phyloP scores from a whole-genome alignment of 2,797 vertebrate genomes.

The Micropoecilia bifurca region DNA sequence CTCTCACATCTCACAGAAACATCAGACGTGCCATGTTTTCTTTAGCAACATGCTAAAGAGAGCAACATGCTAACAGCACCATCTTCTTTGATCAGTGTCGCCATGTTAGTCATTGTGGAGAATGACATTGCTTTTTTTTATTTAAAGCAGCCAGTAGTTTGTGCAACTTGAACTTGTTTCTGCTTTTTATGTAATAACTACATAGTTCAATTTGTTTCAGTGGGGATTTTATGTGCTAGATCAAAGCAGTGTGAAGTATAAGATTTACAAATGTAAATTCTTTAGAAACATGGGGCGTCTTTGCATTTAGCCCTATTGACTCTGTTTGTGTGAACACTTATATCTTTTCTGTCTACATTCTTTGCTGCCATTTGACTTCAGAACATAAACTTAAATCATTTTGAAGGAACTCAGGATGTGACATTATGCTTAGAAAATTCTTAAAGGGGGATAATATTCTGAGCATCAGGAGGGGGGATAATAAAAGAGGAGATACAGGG shows the following conservation, averaged over 20 bases:
- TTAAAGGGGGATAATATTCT: not conserved
- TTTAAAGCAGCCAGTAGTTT: too few species aligned
- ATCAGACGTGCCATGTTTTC: not conserved
- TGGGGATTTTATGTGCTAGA: too few species aligned
- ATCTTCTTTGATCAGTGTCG: not conserved
- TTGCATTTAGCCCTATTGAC: not conserved
- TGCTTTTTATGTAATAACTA: too few species aligned
- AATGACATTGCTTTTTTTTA: not conserved
- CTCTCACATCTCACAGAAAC: not conserved
- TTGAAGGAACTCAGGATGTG: not conserved
- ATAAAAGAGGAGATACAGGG: too few species aligned
- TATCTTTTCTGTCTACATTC: not conserved
- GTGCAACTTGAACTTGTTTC: too few species aligned
- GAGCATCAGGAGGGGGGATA: too few species aligned
- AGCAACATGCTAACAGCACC: not conserved
- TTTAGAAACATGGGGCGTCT: not conserved
- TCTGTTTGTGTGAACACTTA: not conserved
- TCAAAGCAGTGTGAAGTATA: too few species aligned
- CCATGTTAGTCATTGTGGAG: not conserved
- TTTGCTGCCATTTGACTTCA: not conserved
- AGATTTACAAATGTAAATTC: not conserved
- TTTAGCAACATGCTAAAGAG: not conserved
- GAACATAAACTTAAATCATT: not conserved
- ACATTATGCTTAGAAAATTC: not conserved
- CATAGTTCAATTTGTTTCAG: too few species aligned